These are phyloP conservation scores for Thunnus albacares DNA, from an alignment of 2,797 vertebrate genomes.

Conservation along the genomic window DNA sequence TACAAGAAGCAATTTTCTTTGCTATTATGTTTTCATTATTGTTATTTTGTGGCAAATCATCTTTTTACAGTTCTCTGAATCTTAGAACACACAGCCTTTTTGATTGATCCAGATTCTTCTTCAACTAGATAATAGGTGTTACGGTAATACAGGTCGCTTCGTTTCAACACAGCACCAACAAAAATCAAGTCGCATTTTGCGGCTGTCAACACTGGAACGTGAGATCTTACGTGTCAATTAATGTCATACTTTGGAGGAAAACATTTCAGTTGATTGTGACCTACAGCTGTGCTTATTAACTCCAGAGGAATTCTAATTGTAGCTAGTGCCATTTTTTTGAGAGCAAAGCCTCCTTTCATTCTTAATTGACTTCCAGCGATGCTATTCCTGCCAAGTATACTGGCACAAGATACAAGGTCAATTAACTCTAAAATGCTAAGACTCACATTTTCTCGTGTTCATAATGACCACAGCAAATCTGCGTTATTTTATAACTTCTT, in stretches of 20 bases:
- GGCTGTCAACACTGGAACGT: slow-evolving; percentile 34
- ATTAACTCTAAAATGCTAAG: slow-evolving; percentile 64
- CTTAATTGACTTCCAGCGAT: slow-evolving; percentile 71
- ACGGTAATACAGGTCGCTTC: slow-evolving; percentile 37
- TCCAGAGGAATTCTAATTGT: slow-evolving; percentile 76
- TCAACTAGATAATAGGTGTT: slow-evolving; percentile 47
- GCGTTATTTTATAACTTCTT: background rate
- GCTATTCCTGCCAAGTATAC: slow-evolving; percentile 65
- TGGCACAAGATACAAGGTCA: slow-evolving; percentile 60
- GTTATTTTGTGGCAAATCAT: slow-evolving; percentile 70
- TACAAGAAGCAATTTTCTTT: slow-evolving; percentile 80
- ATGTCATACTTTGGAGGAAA: slow-evolving; percentile 57
- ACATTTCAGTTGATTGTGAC: slow-evolving; percentile 67
- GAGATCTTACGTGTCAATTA: slow-evolving; percentile 53
- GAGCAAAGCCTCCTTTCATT: slow-evolving; percentile 65
- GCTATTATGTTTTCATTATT: slow-evolving; percentile 82
- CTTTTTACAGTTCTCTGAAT: slow-evolving; percentile 43
- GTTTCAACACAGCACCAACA: slow-evolving; percentile 32
- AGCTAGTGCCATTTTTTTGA: slow-evolving; percentile 57
- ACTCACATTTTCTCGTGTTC: slow-evolving; percentile 29
- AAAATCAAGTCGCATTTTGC: slow-evolving; percentile 32
- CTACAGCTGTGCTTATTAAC: slow-evolving; percentile 68
- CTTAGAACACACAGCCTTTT: slow-evolving; percentile 8
- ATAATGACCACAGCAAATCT: slow-evolving; percentile 34
- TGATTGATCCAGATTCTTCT: slow-evolving; percentile 69